phyloP scores from a whole-genome alignment of 2,888 invertebrate genomes.

The Phanerotoma sp. region DNA sequence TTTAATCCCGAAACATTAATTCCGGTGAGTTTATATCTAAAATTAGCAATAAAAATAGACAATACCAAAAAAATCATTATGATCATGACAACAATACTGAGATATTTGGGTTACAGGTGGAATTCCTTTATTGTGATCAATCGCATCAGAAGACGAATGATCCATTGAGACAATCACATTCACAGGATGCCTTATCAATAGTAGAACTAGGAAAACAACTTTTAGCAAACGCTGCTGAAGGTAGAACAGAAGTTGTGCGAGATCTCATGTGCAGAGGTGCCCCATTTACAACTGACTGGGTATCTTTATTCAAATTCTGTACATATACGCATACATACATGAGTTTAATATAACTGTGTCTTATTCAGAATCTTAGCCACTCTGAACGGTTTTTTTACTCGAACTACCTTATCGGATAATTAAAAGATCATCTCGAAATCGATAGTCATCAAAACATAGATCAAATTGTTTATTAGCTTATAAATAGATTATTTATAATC shows the following conservation, averaged over 20 bases:
- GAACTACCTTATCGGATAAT: too few species aligned
- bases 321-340: too few species aligned
- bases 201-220: conserved; percentile 84
- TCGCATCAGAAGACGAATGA: conserved; percentile 27
- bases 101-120: conserved; percentile 37
- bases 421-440: too few species aligned
- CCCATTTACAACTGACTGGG: conserved; percentile 93
- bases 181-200: conserved; percentile 57
- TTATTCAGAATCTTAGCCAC: too few species aligned
- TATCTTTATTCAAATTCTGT: conserved; percentile 53
- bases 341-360: too few species aligned
- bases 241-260: conserved; percentile 74
- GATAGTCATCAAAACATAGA: too few species aligned
- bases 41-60: too few species aligned
- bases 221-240: conserved; percentile 76
- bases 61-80: too few species aligned
- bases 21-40: conserved; percentile 58
- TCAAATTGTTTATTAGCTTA: too few species aligned
- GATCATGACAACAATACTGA: too few species aligned
- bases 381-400: too few species aligned
- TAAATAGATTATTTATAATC: too few species aligned
- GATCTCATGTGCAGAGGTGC: conserved; percentile 83
- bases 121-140: conserved; percentile 46
- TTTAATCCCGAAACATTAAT: conserved; percentile 56
- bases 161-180: conserved; percentile 32